These are phyloP conservation scores for Piscicola geometra DNA, from an alignment of 2,888 invertebrate species.

Conservation along the genomic window DNA sequence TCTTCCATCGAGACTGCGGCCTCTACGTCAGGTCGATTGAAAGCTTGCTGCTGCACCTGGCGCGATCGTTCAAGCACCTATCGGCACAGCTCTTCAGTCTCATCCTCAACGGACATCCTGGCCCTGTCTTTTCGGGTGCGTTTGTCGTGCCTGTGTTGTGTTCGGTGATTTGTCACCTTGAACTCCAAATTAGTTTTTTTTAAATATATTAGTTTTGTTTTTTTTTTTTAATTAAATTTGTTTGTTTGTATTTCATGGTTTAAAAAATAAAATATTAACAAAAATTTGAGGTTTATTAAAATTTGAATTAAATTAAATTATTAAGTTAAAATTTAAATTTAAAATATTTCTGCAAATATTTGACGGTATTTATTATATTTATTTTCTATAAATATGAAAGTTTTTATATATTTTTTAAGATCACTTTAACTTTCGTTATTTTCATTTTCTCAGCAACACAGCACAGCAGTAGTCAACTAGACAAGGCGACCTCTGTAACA, in stretches of 20 bases:
- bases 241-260: background rate
- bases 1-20: conserved; percentile 67
- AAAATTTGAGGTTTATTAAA: background rate
- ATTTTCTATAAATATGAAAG: no score
- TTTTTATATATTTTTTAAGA: no score
- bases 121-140: background rate
- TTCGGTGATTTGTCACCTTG: no score
- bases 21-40: conserved; percentile 66
- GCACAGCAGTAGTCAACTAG: no score
- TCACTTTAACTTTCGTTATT: no score
- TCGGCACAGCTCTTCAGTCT: conserved; percentile 52
- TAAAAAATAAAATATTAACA: background rate
- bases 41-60: conserved; percentile 67
- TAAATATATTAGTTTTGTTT: background rate
- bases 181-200: background rate
- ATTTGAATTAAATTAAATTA: no score
- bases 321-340: no score
- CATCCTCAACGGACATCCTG: conserved; percentile 43
- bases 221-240: background rate
- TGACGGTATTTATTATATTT: no score
- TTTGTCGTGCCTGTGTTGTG: no score
- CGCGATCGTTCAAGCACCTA: conserved; percentile 63
- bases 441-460: no score
- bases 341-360: no score
- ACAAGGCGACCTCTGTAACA: conserved; percentile 62